phyloP scores from a whole-genome alignment of 2,888 invertebrate genomes.

The Hololepta plana region DNA sequence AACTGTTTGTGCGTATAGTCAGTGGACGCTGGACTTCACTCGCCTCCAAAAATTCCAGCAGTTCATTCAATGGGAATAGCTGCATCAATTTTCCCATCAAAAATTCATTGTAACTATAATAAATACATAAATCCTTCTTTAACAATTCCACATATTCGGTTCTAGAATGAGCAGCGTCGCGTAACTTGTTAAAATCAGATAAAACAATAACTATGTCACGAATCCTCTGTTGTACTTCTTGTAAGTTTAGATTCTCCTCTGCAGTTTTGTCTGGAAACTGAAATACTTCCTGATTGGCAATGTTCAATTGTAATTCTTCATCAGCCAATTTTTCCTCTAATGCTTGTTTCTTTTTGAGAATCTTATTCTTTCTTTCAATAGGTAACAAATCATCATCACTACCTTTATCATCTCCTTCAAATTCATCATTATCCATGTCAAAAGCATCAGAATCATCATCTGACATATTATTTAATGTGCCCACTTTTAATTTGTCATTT shows the following conservation, averaged over 20 bases:
- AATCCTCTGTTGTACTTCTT: slow-evolving; percentile 77
- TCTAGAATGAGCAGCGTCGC: slow-evolving; percentile 51
- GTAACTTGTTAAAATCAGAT: slow-evolving; percentile 55
- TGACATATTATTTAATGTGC: slow-evolving; percentile 17
- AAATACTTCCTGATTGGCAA: slow-evolving; percentile 57
- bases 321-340: slow-evolving; percentile 54
- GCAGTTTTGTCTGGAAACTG: slow-evolving; percentile 63
- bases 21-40: slow-evolving; percentile 89
- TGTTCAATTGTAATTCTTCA: slow-evolving; percentile 67
- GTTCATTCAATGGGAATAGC: slow-evolving; percentile 68
- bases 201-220: slow-evolving; percentile 68
- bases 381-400: slow-evolving; percentile 55
- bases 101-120: slow-evolving; percentile 94
- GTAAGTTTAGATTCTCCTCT: slow-evolving; percentile 52
- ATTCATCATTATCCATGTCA: slow-evolving; percentile 18
- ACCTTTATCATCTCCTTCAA: slow-evolving; percentile 18
- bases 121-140: slow-evolving; percentile 69
- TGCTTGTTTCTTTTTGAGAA: slow-evolving; percentile 54
- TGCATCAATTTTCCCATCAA: slow-evolving; percentile 85
- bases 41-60: slow-evolving; percentile 89
- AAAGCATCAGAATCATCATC: slow-evolving; percentile 22
- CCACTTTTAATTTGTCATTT: slow-evolving; percentile 15
- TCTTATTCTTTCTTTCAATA: slow-evolving; percentile 68
- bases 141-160: slow-evolving; percentile 69
- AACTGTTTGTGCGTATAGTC: slow-evolving; percentile 87